phyloP scores from a whole-genome alignment of 2,113 vertebrate species.

The Triplophysa dalaica region DNA sequence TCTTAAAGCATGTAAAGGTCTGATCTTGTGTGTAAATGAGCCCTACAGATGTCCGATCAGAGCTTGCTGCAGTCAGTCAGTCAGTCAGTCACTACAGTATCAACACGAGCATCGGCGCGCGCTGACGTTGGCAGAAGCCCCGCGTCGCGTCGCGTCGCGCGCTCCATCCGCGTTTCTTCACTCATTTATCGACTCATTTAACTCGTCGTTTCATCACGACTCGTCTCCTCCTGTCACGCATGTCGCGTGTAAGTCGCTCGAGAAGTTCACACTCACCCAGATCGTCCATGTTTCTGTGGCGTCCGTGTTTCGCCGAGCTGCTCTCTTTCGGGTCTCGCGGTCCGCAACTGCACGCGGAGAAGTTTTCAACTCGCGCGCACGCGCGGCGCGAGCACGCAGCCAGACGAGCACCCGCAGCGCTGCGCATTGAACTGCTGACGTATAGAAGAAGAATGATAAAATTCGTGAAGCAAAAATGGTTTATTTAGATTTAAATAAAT shows the following conservation, averaged over 20 bases:
- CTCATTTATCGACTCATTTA: too few relatives aligned
- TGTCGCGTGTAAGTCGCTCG: background rate
- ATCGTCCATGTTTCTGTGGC: constrained; percentile 25
- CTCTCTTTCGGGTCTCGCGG: background rate
- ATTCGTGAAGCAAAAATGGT: too few relatives aligned
- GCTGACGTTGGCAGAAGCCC: constrained; percentile 28
- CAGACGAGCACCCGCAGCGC: constrained; percentile 42
- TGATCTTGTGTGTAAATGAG: background rate
- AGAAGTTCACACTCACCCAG: constrained; percentile 4
- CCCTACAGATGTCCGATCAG: background rate
- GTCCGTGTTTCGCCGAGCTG: background rate
- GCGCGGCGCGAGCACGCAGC: constrained; percentile 34
- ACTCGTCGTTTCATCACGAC: too few relatives aligned
- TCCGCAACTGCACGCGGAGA: constrained; percentile 32
- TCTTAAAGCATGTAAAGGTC: too few relatives aligned
- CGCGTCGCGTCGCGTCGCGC: background rate
- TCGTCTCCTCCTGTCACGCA: background rate
- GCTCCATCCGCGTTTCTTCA: background rate
- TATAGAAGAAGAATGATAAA: background rate
- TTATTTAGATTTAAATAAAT: too few relatives aligned
- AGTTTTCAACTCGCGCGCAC: constrained; percentile 46
- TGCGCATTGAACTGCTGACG: background rate
- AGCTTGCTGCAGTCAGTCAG: too few relatives aligned
- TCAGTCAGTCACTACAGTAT: background rate
- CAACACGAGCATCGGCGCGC: constrained; percentile 27